These are phyloP conservation scores for Centruroides sculpturatus DNA, from an alignment of 1,140 invertebrate genomes.

Conservation along the genomic window DNA sequence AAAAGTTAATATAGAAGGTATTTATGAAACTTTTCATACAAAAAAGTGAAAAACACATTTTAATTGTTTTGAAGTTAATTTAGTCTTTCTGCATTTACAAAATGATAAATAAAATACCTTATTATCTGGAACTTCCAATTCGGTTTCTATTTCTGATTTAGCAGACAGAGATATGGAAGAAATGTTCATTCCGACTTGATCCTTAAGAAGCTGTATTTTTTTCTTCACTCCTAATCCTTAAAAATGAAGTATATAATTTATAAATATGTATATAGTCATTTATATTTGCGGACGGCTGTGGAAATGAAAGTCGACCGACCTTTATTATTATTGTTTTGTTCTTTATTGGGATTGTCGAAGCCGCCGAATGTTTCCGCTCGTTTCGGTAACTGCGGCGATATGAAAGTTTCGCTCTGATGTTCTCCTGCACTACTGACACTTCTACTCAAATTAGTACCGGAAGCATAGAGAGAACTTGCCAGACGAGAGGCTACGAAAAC, in stretches of 20 bases:
- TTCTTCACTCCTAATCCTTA: not conserved
- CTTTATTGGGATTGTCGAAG: constrained; percentile 45
- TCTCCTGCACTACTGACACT: constrained; percentile 85
- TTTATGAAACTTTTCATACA: too few relatives aligned
- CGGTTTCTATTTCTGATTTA: too few relatives aligned
- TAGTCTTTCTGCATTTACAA: too few relatives aligned
- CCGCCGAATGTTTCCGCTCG: constrained; percentile 89
- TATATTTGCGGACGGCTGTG: not conserved
- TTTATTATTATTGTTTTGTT: constrained; percentile 4
- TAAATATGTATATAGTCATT: not conserved
- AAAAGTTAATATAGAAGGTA: too few relatives aligned
- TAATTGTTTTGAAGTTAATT: too few relatives aligned
- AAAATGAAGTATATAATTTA: not conserved
- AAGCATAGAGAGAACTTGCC: constrained; percentile 49
- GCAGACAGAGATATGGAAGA: too few relatives aligned
- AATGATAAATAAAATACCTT: too few relatives aligned
- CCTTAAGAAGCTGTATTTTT: too few relatives aligned
- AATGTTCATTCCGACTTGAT: too few relatives aligned
- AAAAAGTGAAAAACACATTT: too few relatives aligned
- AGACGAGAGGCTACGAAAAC: constrained; percentile 44
- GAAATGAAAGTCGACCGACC: not conserved
- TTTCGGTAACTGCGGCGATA: constrained; percentile 67
- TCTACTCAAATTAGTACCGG: constrained; percentile 59
- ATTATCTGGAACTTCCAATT: too few relatives aligned
- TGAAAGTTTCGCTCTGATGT: constrained; percentile 63